phyloP scores from a whole-genome alignment of 2,797 vertebrate species.

The Lycodopsis pacificus region DNA sequence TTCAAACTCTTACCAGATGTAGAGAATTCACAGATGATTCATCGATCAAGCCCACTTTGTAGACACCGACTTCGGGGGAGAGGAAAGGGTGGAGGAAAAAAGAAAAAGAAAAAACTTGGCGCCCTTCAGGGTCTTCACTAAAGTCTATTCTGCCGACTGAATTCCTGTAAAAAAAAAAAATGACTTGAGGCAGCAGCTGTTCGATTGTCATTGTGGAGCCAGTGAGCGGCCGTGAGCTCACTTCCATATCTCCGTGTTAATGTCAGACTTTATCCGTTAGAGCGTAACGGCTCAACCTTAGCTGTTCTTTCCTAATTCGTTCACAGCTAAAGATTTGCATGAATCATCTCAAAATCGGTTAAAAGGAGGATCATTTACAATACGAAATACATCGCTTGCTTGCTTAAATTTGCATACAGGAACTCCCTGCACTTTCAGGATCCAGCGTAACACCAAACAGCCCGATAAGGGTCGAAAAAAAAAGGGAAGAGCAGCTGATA shows the following conservation, averaged over 20 bases:
- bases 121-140: conserved; percentile 76
- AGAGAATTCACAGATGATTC: conserved; percentile 87
- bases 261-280: conserved; percentile 62
- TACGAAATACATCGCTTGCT: conserved; percentile 7
- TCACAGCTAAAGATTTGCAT: conserved; percentile 25
- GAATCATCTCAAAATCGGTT: conserved; percentile 13
- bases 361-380: neutral
- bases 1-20: conserved; percentile 92
- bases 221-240: conserved; percentile 66
- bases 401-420: conserved; percentile 3
- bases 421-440: conserved; percentile 16
- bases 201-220: conserved; percentile 73
- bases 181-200: conserved; percentile 80
- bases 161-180: conserved; percentile 77
- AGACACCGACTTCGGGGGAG: conserved; percentile 84
- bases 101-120: conserved; percentile 58
- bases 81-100: conserved; percentile 45
- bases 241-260: conserved; percentile 66
- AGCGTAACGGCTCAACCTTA: conserved; percentile 22
- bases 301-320: conserved; percentile 46
- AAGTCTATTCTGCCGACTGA: conserved; percentile 77
- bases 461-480: conserved; percentile 31
- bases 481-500: conserved; percentile 49
- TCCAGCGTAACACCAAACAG: conserved; percentile 4
- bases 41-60: conserved; percentile 87